Evolutionary conservation across 2,113 vertebrate species (phyloP).

Genomic region (Eurypyga helias): DNA sequence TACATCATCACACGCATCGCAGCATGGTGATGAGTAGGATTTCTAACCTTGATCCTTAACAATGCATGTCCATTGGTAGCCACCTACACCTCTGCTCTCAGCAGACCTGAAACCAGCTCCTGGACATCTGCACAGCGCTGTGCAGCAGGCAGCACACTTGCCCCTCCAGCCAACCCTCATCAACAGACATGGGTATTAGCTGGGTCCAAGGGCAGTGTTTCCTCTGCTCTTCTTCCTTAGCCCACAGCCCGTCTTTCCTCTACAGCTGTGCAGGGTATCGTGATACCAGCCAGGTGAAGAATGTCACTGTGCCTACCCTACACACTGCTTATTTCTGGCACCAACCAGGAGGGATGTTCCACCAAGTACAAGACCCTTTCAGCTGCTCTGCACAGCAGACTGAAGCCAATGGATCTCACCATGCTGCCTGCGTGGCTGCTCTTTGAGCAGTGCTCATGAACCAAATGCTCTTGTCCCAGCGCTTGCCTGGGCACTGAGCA

Average conservation of each 20-base stretch:
- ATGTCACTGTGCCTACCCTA: rapidly evolving
- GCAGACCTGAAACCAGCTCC: not conserved
- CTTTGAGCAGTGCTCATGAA: not conserved
- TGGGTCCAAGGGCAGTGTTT: not conserved
- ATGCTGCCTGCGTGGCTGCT: not conserved
- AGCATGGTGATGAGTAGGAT: not conserved
- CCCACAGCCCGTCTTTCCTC: not conserved
- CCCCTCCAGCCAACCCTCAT: not conserved
- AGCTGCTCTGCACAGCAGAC: not conserved
- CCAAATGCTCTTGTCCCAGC: not conserved
- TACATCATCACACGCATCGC: not conserved
- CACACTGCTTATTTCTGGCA: not conserved
- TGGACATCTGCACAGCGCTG: not conserved
- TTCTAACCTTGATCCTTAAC: not conserved
- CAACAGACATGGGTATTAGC: not conserved
- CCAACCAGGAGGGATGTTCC: not conserved
- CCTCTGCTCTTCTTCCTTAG: not conserved
- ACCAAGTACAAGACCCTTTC: not conserved
- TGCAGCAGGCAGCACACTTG: not conserved
- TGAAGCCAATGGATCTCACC: not conserved
- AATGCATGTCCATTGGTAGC: not conserved
- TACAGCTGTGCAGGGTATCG: not conserved
- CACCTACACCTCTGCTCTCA: not conserved
- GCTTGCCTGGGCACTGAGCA: not conserved
- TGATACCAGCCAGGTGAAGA: not conserved